Conservation (phyloP, 2,797 vertebrate species). For the Hippoglossus hippoglossus region DNA sequence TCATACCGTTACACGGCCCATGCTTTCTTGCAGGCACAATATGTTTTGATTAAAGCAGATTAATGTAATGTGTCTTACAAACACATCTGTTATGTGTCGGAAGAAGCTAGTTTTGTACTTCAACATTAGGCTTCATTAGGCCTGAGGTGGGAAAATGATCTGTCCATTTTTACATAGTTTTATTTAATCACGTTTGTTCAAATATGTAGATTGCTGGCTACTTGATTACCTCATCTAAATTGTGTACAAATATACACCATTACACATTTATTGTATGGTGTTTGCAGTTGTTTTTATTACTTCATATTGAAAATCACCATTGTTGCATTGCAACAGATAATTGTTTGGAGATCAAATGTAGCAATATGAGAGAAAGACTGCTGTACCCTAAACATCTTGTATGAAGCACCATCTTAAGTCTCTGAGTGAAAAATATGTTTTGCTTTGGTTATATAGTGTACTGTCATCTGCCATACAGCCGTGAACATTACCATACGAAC, state of each 20-base stretch:
- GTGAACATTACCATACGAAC: constrained; percentile 50
- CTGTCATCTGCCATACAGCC: constrained; percentile 5
- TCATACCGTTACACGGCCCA: constrained; percentile 44
- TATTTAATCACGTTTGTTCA: background rate
- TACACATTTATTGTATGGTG: background rate
- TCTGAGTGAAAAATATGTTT: constrained; percentile 7
- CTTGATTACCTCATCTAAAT: background rate
- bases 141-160: constrained; percentile 66
- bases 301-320: background rate
- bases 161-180: constrained; percentile 5
- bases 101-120: constrained; percentile 9
- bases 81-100: background rate
- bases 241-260: background rate
- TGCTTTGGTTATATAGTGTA: constrained; percentile 7
- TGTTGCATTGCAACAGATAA: background rate
- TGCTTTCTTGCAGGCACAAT: constrained; percentile 16
- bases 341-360: background rate
- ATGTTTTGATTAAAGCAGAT: background rate
- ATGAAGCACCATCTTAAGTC: background rate
- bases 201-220: background rate
- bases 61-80: background rate
- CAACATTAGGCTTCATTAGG: constrained; percentile 23
- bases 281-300: constrained; percentile 1
- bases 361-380: background rate
- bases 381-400: background rate